These are phyloP conservation scores for Tadarida brasiliensis DNA, from an alignment of 2,797 vertebrate species.

Conservation along the genomic window DNA sequence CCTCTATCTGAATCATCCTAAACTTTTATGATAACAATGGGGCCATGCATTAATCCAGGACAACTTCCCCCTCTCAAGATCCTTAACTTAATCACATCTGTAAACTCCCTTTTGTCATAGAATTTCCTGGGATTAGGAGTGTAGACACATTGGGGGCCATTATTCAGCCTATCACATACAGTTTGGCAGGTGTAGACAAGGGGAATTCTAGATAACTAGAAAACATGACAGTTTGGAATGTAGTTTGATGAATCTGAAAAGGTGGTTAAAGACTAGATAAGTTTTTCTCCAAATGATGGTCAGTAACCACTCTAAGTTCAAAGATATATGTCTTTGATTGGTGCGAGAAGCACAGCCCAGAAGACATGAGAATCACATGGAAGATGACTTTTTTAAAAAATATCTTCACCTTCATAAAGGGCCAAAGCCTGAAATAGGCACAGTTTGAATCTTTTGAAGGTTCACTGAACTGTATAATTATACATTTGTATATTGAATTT, in stretches of 20 bases:
- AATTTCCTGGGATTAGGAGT: background rate
- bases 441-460: background rate
- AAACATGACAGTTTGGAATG: background rate
- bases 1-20: background rate
- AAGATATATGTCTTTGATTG: background rate
- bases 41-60: background rate
- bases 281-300: background rate
- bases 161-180: background rate
- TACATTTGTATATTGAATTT: background rate
- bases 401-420: background rate
- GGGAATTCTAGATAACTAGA: background rate
- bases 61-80: background rate
- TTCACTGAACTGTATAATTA: background rate
- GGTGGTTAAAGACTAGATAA: background rate
- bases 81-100: background rate
- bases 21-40: background rate
- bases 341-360: background rate
- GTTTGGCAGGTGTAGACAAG: background rate
- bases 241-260: background rate
- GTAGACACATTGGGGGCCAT: background rate
- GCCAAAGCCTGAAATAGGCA: background rate
- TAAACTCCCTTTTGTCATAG: background rate
- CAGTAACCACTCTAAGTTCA: background rate
- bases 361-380: background rate
- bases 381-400: constrained; percentile 10